Conservation (phyloP, 2,113 vertebrate species). For the Rissa tridactyla region DNA sequence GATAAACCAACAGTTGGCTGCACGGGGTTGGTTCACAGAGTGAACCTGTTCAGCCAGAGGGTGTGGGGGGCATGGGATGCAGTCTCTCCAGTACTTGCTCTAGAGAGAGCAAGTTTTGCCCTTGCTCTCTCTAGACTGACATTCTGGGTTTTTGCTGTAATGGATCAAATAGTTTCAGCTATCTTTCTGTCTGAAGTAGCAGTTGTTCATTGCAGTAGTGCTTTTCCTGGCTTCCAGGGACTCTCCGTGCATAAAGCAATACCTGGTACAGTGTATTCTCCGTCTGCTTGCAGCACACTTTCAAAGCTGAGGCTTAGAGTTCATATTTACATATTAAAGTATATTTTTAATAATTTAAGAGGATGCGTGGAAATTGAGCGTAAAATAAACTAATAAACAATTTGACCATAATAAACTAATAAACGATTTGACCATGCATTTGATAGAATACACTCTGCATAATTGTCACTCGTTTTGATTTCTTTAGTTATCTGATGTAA, state of each 20-base stretch:
- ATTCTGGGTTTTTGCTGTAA: accelerated
- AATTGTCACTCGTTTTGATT: conserved; percentile 52
- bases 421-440: background rate
- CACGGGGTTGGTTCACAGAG: accelerated
- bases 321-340: background rate
- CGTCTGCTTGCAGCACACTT: background rate
- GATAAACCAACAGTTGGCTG: background rate
- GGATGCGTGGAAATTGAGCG: background rate
- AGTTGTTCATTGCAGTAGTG: background rate
- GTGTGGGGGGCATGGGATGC: accelerated
- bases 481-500: conserved; percentile 13
- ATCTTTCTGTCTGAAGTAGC: background rate
- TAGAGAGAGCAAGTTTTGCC: background rate
- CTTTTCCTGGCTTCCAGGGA: background rate
- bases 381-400: background rate
- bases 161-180: background rate
- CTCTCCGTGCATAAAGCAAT: accelerated
- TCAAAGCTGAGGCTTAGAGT: background rate
- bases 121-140: accelerated
- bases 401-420: background rate
- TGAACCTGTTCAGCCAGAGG: background rate
- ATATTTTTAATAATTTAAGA: background rate
- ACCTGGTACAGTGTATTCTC: background rate
- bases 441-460: background rate
- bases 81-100: too few relatives aligned